Percentiles rank a stretch among this genome's conserved stretches.
These are phyloP conservation scores for Anoura caudifer DNA, from an alignment of 2,113 vertebrate genomes.

Conservation along the genomic window DNA sequence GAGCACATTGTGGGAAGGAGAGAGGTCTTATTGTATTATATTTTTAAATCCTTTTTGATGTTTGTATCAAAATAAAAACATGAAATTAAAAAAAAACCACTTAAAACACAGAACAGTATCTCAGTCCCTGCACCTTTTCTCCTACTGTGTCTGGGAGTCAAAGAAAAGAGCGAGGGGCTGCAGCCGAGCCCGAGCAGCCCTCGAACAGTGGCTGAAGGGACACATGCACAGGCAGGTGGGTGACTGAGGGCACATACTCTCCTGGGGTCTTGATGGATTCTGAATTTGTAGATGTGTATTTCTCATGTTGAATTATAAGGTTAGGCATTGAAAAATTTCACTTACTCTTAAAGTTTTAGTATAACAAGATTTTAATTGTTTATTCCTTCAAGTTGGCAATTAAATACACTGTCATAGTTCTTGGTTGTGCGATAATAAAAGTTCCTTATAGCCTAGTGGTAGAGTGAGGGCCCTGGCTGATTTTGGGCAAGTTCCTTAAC, in stretches of 20 bases:
- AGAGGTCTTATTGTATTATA: neutral
- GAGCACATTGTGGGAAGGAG: neutral
- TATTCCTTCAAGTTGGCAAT: neutral
- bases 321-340: neutral
- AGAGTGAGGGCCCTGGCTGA: neutral
- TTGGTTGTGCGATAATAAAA: neutral
- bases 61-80: neutral
- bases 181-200: neutral
- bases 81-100: neutral
- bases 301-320: neutral
- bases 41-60: neutral
- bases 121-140: neutral
- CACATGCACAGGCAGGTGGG: neutral
- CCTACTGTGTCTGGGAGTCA: neutral
- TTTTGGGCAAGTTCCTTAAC: neutral
- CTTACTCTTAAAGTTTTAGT: conserved; percentile 1
- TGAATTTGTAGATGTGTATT: neutral
- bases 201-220: neutral
- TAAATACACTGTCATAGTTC: neutral
- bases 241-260: neutral
- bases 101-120: neutral
- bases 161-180: neutral
- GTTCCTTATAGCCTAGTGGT: neutral
- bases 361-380: conserved; percentile 1
- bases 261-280: neutral